Conservation (phyloP, 2,797 vertebrate species). For the Gambelia wislizenii region DNA sequence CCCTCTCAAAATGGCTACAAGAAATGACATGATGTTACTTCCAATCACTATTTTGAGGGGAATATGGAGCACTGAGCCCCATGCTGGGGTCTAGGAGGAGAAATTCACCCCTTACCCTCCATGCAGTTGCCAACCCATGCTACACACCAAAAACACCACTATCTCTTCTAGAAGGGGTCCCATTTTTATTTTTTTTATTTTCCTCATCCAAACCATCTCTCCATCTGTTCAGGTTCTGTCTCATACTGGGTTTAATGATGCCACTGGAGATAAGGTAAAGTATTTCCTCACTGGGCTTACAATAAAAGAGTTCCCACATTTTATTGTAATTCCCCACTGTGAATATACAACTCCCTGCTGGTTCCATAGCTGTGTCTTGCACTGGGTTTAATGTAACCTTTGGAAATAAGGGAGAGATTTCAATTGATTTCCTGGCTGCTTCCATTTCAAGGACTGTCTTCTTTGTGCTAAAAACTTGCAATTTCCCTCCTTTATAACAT, state of each 20-base stretch:
- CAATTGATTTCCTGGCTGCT: not conserved
- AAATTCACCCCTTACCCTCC: not conserved
- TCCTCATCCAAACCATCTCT: not conserved
- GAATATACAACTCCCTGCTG: conserved; percentile 9
- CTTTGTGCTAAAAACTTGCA: conserved; percentile 5
- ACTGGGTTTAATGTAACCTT: not conserved
- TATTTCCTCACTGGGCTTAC: accelerated
- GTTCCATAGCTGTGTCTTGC: not conserved
- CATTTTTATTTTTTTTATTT: not conserved
- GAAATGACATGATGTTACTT: no score
- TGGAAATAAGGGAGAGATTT: conserved; percentile 3
- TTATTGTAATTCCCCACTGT: not conserved
- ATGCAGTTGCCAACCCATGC: not conserved
- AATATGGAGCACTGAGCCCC: no score
- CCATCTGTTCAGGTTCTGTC: not conserved
- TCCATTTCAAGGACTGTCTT: not conserved
- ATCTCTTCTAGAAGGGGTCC: not conserved
- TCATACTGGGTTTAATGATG: not conserved
- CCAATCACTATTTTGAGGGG: no score
- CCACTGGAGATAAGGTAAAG: not conserved
- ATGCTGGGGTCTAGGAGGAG: not conserved
- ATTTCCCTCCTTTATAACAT: not conserved
- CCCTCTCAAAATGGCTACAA: no score
- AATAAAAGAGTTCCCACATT: not conserved
- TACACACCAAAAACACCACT: not conserved